Percentiles rank a stretch among this genome's conserved stretches.
These are phyloP conservation scores for Paguma larvata DNA, from an alignment of 2,797 vertebrate species.

Conservation along the genomic window DNA sequence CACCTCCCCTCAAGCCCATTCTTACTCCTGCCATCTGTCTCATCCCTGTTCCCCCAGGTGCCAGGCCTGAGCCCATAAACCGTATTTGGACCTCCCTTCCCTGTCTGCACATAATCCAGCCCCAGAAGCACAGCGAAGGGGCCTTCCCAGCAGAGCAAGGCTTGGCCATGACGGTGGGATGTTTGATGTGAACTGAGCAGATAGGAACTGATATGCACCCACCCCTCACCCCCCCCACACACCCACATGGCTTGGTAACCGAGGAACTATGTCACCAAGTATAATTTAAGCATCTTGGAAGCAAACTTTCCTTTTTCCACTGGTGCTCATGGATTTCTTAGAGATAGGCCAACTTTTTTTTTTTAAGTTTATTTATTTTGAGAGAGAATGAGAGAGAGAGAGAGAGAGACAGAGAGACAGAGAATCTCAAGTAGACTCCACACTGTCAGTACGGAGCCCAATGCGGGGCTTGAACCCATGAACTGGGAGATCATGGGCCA, in stretches of 20 bases:
- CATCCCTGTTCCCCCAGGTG: neutral
- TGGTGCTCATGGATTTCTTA: neutral
- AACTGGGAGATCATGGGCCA: too few relatives aligned
- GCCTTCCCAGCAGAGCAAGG: neutral
- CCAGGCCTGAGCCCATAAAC: neutral
- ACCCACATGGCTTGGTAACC: neutral
- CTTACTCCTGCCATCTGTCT: neutral
- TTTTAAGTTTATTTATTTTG: too few relatives aligned
- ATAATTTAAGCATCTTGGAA: neutral
- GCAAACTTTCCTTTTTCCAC: conserved; percentile 8
- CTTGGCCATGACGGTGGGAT: neutral
- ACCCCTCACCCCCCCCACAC: rapidly evolving
- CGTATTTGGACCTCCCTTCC: neutral
- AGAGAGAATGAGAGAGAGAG: too few relatives aligned
- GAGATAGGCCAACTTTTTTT: neutral
- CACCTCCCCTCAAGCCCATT: neutral
- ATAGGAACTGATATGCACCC: neutral
- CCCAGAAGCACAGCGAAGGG: neutral
- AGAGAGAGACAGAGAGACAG: too few relatives aligned
- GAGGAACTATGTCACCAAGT: neutral
- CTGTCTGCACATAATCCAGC: neutral
- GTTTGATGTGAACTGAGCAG: neutral
- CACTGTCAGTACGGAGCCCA: too few relatives aligned
- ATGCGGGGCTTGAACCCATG: too few relatives aligned
- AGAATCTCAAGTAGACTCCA: too few relatives aligned